Base-by-base conservation (phyloP, 2,888 invertebrate genomes). In the Agrilus cyanescens region DNA sequence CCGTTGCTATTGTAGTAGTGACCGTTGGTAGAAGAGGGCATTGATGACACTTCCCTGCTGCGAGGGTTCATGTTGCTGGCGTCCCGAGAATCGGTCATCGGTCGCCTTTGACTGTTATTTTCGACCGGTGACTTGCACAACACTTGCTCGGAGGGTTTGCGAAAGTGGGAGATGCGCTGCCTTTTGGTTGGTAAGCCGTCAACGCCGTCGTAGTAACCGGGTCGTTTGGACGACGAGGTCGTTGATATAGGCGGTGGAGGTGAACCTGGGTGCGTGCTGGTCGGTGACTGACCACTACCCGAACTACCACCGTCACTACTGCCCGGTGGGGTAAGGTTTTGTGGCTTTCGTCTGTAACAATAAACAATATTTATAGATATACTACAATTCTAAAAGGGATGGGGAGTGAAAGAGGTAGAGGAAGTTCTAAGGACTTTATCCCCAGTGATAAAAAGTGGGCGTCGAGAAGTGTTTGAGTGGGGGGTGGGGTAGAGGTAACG, bases 261-360 rank as follows among this genome's bases (percentile, higher is more conserved):
- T 45, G 85, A 85, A 47, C 79, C 81, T 20, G 80, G 80, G 56
- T 78, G 80, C 43, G 78, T 80, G 55, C 80, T 80, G 43, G 78
- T 79, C 4, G 89, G 82, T 46, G 88, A 87, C 58, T 85, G 85
- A 34, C 87, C 85, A 55, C 81, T 80, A 35, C 78, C 76, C 31
- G 85, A 85, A 54, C 80, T 81, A 51, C 81, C 77, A 46, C 78
- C 78, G 61, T 89, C 89, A 57, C 86, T 87, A 62, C 86, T 85
- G 51, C 86, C 79, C 32, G 90, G 89, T 46, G 90, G 89, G 47
- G 89, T 90, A 58, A 90, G 73, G 69, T 89, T 90, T 72, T 88
- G 86, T 59, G 89, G 89, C 73, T 89, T 90, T 63, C 86, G 83
- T 66, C 86, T 83, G 66, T 16, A 62, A 60, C 48, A 44, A 47